Base-by-base conservation (phyloP, 2,888 invertebrate species). In the Flabesymbios commensalis region DNA sequence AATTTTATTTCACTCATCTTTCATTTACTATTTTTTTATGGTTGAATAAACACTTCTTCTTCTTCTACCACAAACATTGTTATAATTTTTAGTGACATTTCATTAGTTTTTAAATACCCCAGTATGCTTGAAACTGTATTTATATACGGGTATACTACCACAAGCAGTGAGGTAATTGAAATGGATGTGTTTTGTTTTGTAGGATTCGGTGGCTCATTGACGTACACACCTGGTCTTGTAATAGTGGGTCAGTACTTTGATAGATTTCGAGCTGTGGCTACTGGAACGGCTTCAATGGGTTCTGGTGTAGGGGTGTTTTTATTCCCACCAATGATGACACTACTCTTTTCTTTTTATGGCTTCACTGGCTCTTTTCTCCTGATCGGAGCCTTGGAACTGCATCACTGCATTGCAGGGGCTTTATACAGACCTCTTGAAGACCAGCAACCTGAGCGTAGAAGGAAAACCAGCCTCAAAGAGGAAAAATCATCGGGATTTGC, bases 321-420 rank as follows among this genome's bases (percentile, higher is more conserved):
- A 5, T 31, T 52, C 1, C 59, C 59, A 1, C 42, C 53, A 1
- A 5, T 59, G 5, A 53, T 62, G 54, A 22, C 33, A 17, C 29
- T 24, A 28, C 24, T 62, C 22, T 62, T 62, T 32, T 32, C 53
- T 5, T 10, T 17, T 17, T 62, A 53, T 32, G 59, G 62, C 10
- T 62, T 33, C 62, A 22, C 26, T 7, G 52, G 58, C 17, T 53
- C 45, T 5, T 39, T 62, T 45, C n/a, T 62, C n/a, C 26, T 62
- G 3, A 3, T 51, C 2, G 56, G 57, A 2, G 57, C 39, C 14
- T 2, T 61, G 5, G 4, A 39, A 19, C 24, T 56, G 17, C 32
- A 61, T 26, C 39, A 28, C 28, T n/a, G 32, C n/a, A 31, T 61
- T 3, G 29, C 49, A 14, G 61, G 49, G 10, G 31, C 24, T 28